Conservation (phyloP, 2,797 vertebrate species). For the Esox lucius region DNA sequence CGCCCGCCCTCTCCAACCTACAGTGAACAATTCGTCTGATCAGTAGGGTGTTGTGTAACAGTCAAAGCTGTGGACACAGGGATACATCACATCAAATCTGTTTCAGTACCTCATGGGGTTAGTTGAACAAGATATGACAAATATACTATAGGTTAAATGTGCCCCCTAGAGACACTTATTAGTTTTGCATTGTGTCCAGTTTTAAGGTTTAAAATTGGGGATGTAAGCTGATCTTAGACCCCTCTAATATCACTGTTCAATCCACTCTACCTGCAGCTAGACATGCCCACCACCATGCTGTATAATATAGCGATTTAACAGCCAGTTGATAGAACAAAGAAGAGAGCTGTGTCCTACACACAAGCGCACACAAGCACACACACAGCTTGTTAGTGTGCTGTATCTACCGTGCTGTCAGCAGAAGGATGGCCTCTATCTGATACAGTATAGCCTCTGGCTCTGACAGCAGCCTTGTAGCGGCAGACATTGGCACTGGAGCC, state of each 20-base stretch:
- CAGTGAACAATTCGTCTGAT: background rate
- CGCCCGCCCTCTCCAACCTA: slow-evolving; percentile 19
- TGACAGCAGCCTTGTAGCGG: background rate
- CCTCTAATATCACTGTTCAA: no score
- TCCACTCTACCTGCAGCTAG: background rate
- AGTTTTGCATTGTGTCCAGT: background rate
- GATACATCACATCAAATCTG: background rate
- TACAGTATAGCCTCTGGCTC: slow-evolving; percentile 4
- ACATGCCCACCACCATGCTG: background rate
- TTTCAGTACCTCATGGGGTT: background rate
- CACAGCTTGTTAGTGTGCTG: background rate
- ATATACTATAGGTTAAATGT: background rate
- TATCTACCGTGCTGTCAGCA: background rate
- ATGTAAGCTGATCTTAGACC: background rate
- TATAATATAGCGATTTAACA: background rate
- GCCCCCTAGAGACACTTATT: background rate
- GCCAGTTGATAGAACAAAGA: background rate
- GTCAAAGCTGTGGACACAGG: background rate
- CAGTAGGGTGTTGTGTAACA: background rate
- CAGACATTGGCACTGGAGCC: slow-evolving; percentile 1
- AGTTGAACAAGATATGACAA: background rate
- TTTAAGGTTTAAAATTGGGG: background rate
- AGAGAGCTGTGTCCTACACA: background rate
- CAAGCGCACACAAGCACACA: background rate
- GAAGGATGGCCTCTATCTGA: background rate